Conservation (phyloP, 2,797 vertebrate genomes). For the Phrynocephalus guinanensis region DNA sequence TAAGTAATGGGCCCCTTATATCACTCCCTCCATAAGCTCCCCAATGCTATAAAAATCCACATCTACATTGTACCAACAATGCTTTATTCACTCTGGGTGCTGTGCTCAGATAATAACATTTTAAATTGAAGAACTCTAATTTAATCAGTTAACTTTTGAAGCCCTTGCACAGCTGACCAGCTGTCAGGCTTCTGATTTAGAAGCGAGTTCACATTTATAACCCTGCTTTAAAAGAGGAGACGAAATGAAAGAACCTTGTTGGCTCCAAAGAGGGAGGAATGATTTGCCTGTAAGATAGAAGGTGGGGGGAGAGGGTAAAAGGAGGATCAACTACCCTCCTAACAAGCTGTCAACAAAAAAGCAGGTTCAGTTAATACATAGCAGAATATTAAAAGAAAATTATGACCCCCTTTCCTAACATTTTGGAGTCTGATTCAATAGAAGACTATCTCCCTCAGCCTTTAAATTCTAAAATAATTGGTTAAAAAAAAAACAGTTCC, state of each 20-base stretch:
- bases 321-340: not conserved
- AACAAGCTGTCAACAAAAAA: not conserved
- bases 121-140: slow-evolving; percentile 62
- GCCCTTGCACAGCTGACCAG: slow-evolving; percentile 33
- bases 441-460: not conserved
- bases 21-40: slow-evolving; percentile 34
- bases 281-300: not conserved
- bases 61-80: slow-evolving; percentile 46
- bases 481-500: too few species aligned
- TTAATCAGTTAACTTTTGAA: slow-evolving; percentile 57
- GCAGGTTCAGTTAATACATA: not conserved
- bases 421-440: not conserved
- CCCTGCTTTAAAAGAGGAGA: not conserved
- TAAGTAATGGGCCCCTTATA: slow-evolving; percentile 63
- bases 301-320: not conserved
- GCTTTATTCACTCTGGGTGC: slow-evolving; percentile 37
- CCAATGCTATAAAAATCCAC: slow-evolving; percentile 54
- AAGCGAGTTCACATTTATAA: not conserved
- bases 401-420: not conserved
- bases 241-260: slow-evolving; percentile 34
- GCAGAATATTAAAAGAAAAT: not conserved
- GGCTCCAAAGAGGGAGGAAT: slow-evolving; percentile 33
- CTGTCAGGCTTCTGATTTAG: slow-evolving; percentile 9
- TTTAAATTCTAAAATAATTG: not conserved
- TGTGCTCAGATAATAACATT: slow-evolving; percentile 49